Evolutionary conservation across 2,888 invertebrate genomes (phyloP), one percentile per base, ranked within the genome.

Genomic region (Cistogaster globosa): DNA sequence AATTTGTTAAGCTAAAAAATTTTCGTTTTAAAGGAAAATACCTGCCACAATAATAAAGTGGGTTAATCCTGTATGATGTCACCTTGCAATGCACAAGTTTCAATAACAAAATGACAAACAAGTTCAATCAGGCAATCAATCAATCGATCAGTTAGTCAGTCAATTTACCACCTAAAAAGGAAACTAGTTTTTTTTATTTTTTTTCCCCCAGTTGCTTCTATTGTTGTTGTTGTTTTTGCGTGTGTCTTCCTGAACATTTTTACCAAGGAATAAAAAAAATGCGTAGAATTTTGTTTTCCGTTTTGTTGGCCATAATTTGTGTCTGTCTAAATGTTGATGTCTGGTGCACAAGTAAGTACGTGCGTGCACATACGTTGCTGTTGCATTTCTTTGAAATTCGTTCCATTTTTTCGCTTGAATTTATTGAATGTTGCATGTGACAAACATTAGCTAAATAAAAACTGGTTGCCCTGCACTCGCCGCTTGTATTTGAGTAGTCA

Each of bases 1-100:
- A 48, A 67, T 67, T 36, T 14, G 36, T 51, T 18, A 36, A 72
- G 16, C 7, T 3, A 55, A 55, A 26, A 18, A 18, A 55, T 38
- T 74, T 74, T 9, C 38, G 8, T 42, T 42, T 11, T 48, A 53
- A 53, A 53, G 9, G 51, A 42, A 42, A 60, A 69, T 48, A 14
- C 45, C 42, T 75, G 55, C 22, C 65, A 62, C 55, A 18, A 62
- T 8, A 45, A 55, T 18, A 82, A 82, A 76, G 71, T 82, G 38
- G 85, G 85, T 82, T 82, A 85, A 82, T 82, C 78, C 85, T 75
- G 60, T 75, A 79, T 85, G 85, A 85, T 85, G 82, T 85, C 82
- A 85, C 71, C 48, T 38, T 14, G 53, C 8, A 58, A 42, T 48
- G 58, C 65, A 14, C 72, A 63, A 69, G 69, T 79, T 79, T 48